Evolutionary conservation across 2,113 vertebrate species (phyloP), one percentile per base, ranked within the genome.

Genomic region (Trematomus loennbergii): DNA sequence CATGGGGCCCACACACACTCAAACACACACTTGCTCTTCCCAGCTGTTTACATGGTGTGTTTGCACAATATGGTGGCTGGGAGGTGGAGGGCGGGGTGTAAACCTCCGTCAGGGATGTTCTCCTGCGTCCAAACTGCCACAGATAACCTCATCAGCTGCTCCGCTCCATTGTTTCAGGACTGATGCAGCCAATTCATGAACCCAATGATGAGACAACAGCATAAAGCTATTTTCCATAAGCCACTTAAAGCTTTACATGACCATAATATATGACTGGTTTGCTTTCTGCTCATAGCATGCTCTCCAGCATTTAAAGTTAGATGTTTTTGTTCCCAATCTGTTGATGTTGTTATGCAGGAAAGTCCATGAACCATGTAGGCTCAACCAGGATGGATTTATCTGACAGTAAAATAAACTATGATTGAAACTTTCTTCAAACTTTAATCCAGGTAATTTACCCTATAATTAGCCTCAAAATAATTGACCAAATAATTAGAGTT

Each of bases 1-100:
- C 5, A 29, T 20, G 20, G n/a, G 15, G 50, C 48, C 17, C 84
- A 78, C 17, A 67, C 78, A 64, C 74, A 66, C 82, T 15, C 22
- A 62, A 11, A 68, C n/a, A 60, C 65, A 29, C 82, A 49, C 74
- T 81, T 6, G 62, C 68, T 70, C 82, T 68, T 77, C 70, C 60
- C 87, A 88, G 87, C 86, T 93, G 92, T 93, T 92, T 88, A 86
- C 92, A 86, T 84, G 87, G 80, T 67, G 70, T 91, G 89, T 92
- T 92, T 93, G 92, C 87, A 78, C 90, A 93, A 89, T 89, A 89
- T 89, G 87, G 81, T 84, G 90, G 79, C 61, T 73, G 73, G 68
- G 75, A 77, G 71, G 86, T 70, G 76, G 55, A 79, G 78, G 67
- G 66, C 22, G 12, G 78, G 86, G 83, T 71, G 65, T 79, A 71